Conservation (phyloP, 2,888 invertebrate species). For the Tipula lateralis region DNA sequence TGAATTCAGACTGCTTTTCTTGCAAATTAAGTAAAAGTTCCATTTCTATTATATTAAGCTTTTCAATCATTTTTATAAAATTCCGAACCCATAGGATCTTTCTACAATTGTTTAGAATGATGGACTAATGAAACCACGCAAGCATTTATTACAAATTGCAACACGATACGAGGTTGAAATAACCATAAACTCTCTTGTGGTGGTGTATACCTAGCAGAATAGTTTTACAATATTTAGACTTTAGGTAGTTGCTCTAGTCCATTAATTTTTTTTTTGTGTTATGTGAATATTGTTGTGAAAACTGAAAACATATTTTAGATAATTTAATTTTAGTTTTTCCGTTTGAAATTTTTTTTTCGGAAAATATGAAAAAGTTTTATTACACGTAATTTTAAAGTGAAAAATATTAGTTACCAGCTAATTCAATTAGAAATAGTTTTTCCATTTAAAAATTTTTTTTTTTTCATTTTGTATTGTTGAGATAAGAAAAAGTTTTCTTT, state of each 20-base stretch:
- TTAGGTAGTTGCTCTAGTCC: background rate
- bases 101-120: background rate
- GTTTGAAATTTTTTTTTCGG: background rate
- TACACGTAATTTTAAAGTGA: slow-evolving; percentile 24
- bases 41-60: no score
- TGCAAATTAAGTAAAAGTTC: no score
- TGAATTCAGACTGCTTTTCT: no score
- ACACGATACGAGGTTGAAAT: background rate
- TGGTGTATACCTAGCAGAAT: background rate
- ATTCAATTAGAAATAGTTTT: slow-evolving; percentile 19
- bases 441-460: background rate
- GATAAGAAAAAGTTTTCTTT: background rate
- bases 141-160: background rate
- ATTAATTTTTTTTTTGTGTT: background rate
- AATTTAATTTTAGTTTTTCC: background rate
- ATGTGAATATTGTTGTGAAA: background rate
- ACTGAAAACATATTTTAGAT: slow-evolving; percentile 9
- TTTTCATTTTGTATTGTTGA: background rate
- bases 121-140: background rate
- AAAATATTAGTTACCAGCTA: slow-evolving; percentile 11
- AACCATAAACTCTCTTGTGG: background rate
- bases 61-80: no score
- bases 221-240: background rate
- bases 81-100: no score
- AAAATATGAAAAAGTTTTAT: slow-evolving; percentile 19